Evolutionary conservation across 2,888 invertebrate species (phyloP).

Genomic region (Machimus rusticus): DNA sequence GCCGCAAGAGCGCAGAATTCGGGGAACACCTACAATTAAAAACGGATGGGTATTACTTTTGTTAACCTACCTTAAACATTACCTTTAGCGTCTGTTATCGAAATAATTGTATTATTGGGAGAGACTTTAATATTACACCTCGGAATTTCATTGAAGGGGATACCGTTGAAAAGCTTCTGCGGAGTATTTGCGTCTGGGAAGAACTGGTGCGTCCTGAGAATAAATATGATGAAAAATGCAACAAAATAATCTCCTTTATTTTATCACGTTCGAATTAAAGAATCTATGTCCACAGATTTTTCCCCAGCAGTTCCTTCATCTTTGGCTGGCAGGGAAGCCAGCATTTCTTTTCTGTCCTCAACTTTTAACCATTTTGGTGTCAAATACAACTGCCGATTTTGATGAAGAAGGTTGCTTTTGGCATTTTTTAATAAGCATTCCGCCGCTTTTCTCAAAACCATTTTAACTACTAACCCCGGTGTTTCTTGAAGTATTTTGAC

Average conservation of each 20-base stretch:
- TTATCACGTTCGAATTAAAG: conserved; percentile 59
- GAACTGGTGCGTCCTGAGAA: conserved; percentile 70
- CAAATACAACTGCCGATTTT: background rate
- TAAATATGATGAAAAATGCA: background rate
- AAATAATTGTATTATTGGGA: conserved; percentile 88
- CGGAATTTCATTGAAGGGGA: conserved; percentile 80
- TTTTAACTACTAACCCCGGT: background rate
- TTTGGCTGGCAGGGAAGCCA: conserved; percentile 64
- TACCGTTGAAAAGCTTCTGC: conserved; percentile 75
- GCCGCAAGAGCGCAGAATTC: conserved; percentile 79
- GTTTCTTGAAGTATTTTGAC: background rate
- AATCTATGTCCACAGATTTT: conserved; percentile 74
- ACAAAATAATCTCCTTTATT: background rate
- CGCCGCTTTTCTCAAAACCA: background rate
- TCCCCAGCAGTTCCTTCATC: conserved; percentile 86
- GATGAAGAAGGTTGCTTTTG: background rate
- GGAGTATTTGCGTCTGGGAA: conserved; percentile 81
- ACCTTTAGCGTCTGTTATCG: conserved; percentile 76
- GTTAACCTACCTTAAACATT: conserved; percentile 45
- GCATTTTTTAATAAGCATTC: background rate
- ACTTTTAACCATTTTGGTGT: conserved; percentile 56
- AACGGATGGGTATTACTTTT: background rate
- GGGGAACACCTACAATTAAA: conserved; percentile 63
- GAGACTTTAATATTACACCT: conserved; percentile 83
- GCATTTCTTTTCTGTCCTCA: conserved; percentile 66